Percentiles rank a stretch among this genome's conserved stretches.
phyloP scores from a whole-genome alignment of 2,888 invertebrate species.

The Papilio gigon region DNA sequence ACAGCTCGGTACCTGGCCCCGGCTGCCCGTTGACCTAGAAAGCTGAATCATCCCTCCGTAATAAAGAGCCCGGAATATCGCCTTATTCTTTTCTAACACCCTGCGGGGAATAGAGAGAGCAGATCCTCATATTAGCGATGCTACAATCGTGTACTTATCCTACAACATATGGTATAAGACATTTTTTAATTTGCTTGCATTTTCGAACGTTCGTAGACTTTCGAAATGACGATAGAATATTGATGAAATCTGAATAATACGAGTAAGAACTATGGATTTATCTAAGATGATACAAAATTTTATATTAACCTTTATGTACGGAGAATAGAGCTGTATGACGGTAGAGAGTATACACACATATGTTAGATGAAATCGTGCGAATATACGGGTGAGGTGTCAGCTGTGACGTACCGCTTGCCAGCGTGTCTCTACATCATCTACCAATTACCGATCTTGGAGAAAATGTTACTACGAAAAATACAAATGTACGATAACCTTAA shows the following conservation, averaged over 20 bases:
- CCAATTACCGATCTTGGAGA: background rate
- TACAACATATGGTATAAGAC: conserved; percentile 23
- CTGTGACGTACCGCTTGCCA: conserved; percentile 29
- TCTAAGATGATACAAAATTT: background rate
- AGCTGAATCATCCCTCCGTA: conserved; percentile 42
- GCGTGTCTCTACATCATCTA: background rate
- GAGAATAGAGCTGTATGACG: background rate
- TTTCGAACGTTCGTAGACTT: no score
- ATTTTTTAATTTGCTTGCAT: background rate
- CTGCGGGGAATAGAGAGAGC: conserved; percentile 8
- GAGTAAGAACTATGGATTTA: background rate
- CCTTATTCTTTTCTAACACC: conserved; percentile 27
- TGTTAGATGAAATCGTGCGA: conserved; percentile 35
- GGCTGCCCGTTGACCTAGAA: conserved; percentile 48
- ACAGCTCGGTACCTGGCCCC: conserved; percentile 41
- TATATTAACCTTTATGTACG: background rate
- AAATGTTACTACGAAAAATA: background rate
- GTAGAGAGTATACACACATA: background rate
- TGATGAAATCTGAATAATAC: no score
- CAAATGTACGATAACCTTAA: background rate
- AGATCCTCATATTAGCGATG: background rate
- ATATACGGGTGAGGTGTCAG: conserved; percentile 38
- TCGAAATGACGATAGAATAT: no score
- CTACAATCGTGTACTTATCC: conserved; percentile 1
- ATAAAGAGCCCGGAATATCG: conserved; percentile 34